phyloP scores from a whole-genome alignment of 2,797 vertebrate species.

The Sebastes melanostomus region DNA sequence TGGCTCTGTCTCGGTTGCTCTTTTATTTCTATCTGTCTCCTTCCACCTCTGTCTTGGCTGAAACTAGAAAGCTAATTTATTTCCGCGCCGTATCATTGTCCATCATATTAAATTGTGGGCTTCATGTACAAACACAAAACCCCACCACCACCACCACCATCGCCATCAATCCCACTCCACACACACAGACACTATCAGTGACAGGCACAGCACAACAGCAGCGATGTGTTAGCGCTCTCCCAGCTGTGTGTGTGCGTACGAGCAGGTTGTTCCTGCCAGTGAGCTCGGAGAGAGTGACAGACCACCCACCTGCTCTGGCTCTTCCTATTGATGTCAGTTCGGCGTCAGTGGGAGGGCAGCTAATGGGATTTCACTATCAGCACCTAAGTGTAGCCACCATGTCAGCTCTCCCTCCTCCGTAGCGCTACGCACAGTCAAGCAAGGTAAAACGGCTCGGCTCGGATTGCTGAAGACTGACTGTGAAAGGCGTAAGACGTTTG shows the following conservation, averaged over 20 bases:
- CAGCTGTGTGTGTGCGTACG: constrained; percentile 38
- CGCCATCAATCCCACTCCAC: constrained; percentile 33
- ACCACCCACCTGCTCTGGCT: constrained; percentile 77
- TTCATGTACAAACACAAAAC: constrained; percentile 38
- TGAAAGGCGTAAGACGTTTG: constrained; percentile 51
- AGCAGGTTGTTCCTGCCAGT: constrained; percentile 65
- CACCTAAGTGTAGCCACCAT: constrained; percentile 70
- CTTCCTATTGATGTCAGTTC: constrained; percentile 68
- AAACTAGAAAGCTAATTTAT: constrained; percentile 52
- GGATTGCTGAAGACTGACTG: constrained; percentile 43
- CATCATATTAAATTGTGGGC: constrained; percentile 49
- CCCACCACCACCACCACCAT: not conserved
- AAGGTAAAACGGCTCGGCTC: constrained; percentile 56
- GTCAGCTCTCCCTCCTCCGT: constrained; percentile 74
- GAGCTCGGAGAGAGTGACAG: constrained; percentile 69
- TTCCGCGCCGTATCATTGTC: constrained; percentile 56
- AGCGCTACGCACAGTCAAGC: constrained; percentile 49
- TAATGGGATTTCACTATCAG: constrained; percentile 82
- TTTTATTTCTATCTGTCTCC: constrained; percentile 59
- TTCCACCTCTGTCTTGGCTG: constrained; percentile 57
- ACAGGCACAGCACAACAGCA: constrained; percentile 55
- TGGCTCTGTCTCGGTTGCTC: constrained; percentile 25
- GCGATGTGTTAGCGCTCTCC: constrained; percentile 26
- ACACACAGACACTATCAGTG: constrained; percentile 48
- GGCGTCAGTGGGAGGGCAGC: constrained; percentile 74